Percentiles rank a stretch among this genome's conserved stretches.
These are phyloP conservation scores for Ammospiza nelsoni DNA, from an alignment of 2,113 vertebrate genomes.

Conservation along the genomic window DNA sequence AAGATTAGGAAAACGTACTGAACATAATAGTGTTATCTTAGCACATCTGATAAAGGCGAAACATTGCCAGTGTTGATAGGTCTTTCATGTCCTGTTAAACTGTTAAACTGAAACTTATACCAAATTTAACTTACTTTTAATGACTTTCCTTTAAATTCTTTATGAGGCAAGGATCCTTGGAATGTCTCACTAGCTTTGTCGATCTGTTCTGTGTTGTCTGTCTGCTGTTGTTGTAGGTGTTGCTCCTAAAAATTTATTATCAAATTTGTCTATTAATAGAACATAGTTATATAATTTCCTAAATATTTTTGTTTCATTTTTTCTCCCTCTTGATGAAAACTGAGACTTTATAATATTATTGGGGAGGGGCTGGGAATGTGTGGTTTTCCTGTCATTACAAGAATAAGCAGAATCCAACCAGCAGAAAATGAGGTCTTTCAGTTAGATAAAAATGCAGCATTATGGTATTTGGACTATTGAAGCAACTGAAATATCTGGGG, in stretches of 20 bases:
- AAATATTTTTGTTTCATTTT: neutral
- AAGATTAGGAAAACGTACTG: neutral
- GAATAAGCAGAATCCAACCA: neutral
- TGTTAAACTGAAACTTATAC: neutral
- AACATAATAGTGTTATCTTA: neutral
- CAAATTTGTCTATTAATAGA: neutral
- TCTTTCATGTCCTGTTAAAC: neutral
- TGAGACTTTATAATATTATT: neutral
- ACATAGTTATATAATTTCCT: neutral
- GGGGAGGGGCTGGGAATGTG: rapidly evolving
- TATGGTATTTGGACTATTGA: neutral
- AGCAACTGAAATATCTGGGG: neutral
- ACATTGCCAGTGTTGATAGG: neutral
- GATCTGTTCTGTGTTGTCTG: neutral
- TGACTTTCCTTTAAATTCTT: neutral
- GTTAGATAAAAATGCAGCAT: neutral
- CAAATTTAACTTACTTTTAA: neutral
- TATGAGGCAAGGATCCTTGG: neutral
- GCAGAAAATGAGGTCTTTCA: neutral
- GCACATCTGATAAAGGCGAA: neutral
- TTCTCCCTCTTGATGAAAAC: neutral
- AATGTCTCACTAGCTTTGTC: neutral
- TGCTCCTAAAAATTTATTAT: neutral
- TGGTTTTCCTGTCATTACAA: neutral
- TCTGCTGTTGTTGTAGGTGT: neutral